Conservation (phyloP, 1,140 invertebrate genomes). For the Zelostemma sp. region DNA sequence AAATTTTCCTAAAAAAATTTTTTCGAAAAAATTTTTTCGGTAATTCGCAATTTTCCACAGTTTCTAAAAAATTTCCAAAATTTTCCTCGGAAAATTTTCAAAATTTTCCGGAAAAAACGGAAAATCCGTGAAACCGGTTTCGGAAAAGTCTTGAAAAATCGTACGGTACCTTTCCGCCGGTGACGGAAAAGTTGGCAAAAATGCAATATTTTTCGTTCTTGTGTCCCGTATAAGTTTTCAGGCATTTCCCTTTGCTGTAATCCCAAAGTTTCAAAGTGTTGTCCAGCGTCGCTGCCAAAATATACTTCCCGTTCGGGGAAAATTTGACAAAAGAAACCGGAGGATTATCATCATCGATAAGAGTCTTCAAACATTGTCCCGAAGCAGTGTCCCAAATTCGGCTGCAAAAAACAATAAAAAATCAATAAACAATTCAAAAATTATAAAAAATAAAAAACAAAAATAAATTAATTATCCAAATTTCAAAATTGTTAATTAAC, state of each 20-base stretch:
- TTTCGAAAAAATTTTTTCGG: too few relatives aligned
- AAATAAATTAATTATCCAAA: too few relatives aligned
- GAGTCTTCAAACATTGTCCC: constrained; percentile 98
- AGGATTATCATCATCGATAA: constrained; percentile 98
- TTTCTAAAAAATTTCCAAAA: too few relatives aligned
- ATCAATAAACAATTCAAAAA: constrained; percentile 4
- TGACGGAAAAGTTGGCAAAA: constrained; percentile 99
- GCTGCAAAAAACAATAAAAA: constrained; percentile 72
- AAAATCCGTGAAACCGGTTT: too few relatives aligned
- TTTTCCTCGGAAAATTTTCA: too few relatives aligned
- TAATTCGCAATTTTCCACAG: too few relatives aligned
- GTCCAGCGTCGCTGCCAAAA: constrained; percentile 97
- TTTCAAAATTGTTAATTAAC: too few relatives aligned
- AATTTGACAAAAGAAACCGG: constrained; percentile 99
- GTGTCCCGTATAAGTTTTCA: constrained; percentile 77
- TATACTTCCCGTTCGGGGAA: constrained; percentile 99
- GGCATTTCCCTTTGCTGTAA: constrained; percentile 96
- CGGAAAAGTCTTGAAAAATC: too few relatives aligned
- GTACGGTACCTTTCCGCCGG: constrained; percentile 99
- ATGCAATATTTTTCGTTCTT: constrained; percentile 99
- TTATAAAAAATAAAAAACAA: too few relatives aligned
- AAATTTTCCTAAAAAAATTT: too few relatives aligned
- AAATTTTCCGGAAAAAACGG: too few relatives aligned
- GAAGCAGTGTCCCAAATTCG: constrained; percentile 99
- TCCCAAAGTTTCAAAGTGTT: constrained; percentile 99